phyloP scores from a whole-genome alignment of 2,113 vertebrate genomes.

The Nematolebias whitei region DNA sequence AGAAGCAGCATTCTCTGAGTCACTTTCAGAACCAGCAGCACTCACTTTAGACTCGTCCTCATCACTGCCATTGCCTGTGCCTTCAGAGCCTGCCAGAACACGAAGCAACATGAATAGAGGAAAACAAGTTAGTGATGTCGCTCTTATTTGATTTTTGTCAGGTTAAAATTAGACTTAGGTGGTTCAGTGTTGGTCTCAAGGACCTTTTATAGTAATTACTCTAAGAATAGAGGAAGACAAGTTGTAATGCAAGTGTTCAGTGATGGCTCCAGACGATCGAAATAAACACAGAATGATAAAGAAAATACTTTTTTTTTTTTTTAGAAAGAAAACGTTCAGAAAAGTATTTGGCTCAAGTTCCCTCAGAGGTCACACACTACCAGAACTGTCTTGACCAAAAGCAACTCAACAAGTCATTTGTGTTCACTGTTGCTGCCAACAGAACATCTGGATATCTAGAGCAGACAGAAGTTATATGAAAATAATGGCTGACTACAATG shows the following conservation, averaged over 20 bases:
- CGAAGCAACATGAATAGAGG: background rate
- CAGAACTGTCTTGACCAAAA: background rate
- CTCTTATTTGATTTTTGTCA: background rate
- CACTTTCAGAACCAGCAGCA: constrained; percentile 89
- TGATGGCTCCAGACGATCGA: no score
- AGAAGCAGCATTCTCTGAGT: constrained; percentile 86
- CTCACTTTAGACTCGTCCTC: constrained; percentile 93
- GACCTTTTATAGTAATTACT: no score
- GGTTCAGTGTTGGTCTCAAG: no score
- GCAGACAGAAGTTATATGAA: background rate
- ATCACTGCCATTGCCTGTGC: constrained; percentile 93
- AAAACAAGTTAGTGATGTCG: background rate
- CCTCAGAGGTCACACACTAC: background rate
- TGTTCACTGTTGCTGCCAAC: background rate
- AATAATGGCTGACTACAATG: background rate
- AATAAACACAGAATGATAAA: no score
- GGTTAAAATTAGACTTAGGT: no score
- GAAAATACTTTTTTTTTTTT: no score
- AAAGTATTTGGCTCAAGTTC: background rate
- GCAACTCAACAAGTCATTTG: background rate
- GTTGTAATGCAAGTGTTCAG: no score
- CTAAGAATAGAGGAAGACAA: no score
- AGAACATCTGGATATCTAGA: background rate
- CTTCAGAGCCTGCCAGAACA: constrained; percentile 88
- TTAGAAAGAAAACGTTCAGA: background rate